Base-by-base conservation (phyloP, 2,888 invertebrate genomes). In the Fragum sueziense region DNA sequence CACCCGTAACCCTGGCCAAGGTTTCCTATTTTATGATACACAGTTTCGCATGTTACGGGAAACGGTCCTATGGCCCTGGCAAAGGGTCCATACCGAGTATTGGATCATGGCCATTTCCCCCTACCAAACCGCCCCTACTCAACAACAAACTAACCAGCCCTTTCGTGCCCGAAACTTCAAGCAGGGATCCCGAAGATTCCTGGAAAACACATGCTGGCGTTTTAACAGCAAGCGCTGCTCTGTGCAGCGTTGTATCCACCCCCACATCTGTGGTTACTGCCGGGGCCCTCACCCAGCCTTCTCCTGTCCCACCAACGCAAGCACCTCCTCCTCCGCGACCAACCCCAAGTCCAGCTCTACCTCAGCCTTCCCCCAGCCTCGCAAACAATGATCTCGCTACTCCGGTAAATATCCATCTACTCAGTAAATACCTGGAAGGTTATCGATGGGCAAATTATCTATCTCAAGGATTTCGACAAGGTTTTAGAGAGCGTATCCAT, bases 71-170 rank as follows among this genome's bases (percentile, higher is more conserved):
- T 31, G 74, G 1, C 77, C 76, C 17, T 81, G 77, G 76, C 71
- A 75, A 29, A 34, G 70, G 17, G 9, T 80, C 11, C 80, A 80
- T 31, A 74, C 67, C 9, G 76, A 74, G 41, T 76, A 74, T 22
- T 80, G 76, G 80, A 11, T 77, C n/a, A 74, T 77, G 77, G 76
- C 77, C 3, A 54, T 29, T 37, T 74, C 76, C 41, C n/a, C n/a
- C n/a, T n/a, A n/a, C n/a, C n/a, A n/a, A n/a, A 52, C 52, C 7
- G n/a, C n/a, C 20, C 22, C n/a, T 7, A 1, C 51, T 29, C 3
- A n/a, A 22, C 57, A 37, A 6, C 6, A 14, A 14, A 37, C 37
- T 37, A 37, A 52, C n/a, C 59, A 34, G 31, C 47, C 62, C 34
- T 61, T 31, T 47, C 70, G 51, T 20, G 25, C 51, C 74, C 14